A percentile compares a stretch with the other conserved stretches of the same genome.
Evolutionary conservation across 64 coral and sea anemone species (phyloP).

Genomic region (Montipora efflorescens): DNA sequence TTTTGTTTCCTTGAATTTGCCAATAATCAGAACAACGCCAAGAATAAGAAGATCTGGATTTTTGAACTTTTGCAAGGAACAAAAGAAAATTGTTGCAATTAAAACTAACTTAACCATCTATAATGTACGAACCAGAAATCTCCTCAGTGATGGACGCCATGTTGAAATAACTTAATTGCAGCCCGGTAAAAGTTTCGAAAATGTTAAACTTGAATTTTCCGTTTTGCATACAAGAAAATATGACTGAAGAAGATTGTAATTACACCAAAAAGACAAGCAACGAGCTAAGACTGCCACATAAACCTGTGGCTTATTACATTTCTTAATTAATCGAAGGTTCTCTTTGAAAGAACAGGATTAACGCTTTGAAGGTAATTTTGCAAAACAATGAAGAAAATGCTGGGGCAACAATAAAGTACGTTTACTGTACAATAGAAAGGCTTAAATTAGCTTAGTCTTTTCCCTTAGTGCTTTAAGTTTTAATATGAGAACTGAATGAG

Average conservation of each 20-base stretch:
- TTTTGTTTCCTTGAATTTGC: constrained; percentile 72
- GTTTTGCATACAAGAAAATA: too few species aligned
- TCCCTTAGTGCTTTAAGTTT: neutral
- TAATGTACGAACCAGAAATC: constrained; percentile 51
- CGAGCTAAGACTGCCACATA: neutral
- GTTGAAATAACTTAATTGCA: too few species aligned
- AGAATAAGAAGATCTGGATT: constrained; percentile 72
- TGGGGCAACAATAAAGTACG: constrained; percentile 38
- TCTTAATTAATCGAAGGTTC: constrained; percentile 70
- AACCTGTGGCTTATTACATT: constrained; percentile 79
- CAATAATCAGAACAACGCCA: constrained; percentile 82
- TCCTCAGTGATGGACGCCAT: neutral
- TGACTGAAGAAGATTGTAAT: constrained; percentile 5
- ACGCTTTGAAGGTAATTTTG: constrained; percentile 58
- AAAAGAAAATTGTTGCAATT: constrained; percentile 96
- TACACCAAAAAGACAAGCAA: constrained; percentile 25
- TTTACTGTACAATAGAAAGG: constrained; percentile 3
- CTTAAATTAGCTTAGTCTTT: constrained; percentile 21
- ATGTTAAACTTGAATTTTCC: too few species aligned
- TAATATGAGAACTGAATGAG: constrained; percentile 4
- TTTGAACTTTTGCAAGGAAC: constrained; percentile 66
- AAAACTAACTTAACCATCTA: constrained; percentile 65
- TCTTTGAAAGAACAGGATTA: constrained; percentile 64
- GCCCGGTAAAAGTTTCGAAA: too few species aligned
- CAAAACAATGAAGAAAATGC: constrained; percentile 48